Base-by-base conservation (phyloP, 2,888 invertebrate species). In the Drosophila crucigera region DNA sequence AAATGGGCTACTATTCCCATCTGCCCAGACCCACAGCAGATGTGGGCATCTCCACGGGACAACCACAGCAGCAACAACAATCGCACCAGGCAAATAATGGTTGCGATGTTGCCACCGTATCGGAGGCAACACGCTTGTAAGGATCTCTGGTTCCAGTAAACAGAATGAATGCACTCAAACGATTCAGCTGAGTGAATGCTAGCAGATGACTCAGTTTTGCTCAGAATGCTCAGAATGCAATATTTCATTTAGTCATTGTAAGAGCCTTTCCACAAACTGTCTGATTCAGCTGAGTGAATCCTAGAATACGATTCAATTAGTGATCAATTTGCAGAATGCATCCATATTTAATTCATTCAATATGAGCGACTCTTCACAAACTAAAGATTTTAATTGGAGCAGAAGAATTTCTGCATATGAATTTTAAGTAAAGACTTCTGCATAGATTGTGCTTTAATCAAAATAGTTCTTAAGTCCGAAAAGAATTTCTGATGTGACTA, bases 101-200 rank as follows among this genome's bases (percentile, higher is more conserved):
- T 3, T 76, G 88, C 41, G 91, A 90, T 84, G 95, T 91, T 91
- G 94, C 94, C 90, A 95, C 94, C 10, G 96, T 95, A 91, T 96
- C 96, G 64, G 96, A 96, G 94, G 95, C 96, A 82, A 96, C 96
- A 68, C 94, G 96, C 83, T 94, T 96, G 90, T 96, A 95, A 94
- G 53, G n/a, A 11, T n/a, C 6, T 11, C 7, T 7, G 16, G 2
- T 16, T 16, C 22, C 33, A 16, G 16, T 3, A 30, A 31, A 35
- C 16, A 31, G 10, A 16, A 28, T 37, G 31, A 39, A 31, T 60
- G 72, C 60, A 31, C 30, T 30, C 28, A 1, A 60, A 25, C 1
- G 9, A 28, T n/a, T 28, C 6, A 28, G 14, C 19, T 25, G 30
- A 22, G 49, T 30, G 49, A 31, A 62, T 53, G 33, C 41, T n/a